Evolutionary conservation across 2,797 vertebrate species (phyloP), one percentile per base, ranked within the genome.

Genomic region (Propithecus deckenii): DNA sequence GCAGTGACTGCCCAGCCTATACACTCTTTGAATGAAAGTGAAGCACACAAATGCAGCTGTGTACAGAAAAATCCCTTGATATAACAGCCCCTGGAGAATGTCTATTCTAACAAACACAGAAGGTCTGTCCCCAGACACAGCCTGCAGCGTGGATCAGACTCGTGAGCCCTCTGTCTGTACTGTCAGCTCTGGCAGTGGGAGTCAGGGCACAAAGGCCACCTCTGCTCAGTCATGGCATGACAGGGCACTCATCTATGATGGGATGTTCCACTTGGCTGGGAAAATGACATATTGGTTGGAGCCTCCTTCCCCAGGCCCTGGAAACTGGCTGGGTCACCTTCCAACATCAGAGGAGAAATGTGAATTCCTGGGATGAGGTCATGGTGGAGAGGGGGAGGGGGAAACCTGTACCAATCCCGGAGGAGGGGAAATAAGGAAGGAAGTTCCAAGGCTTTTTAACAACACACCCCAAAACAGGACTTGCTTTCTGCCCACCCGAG

Each of bases 61-160:
- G 23, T 23, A 61, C 65, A 88, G 52, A 55, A 63, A 72, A 94
- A 61, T 63, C 65, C 89, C 69, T 89, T 17, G 30, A 87, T 76
- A 28, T 0, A 0, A 55, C 43, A 32, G 43, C 65, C 41, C 55
- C 32, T 46, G 12, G 46, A 86, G 80, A 52, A 87, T 32, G 61
- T 5, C 88, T 84, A 0, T 67, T 46, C 67, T 93, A 59, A 55
- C 15, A 75, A n/a, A 30, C 61, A 75, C 46, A 52, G 46, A 57
- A 32, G 57, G 71, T 89, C 23, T 3, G 35, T 67, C 32, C 69
- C 71, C 22, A 63, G 57, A 63, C 61, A 74, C 25, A 84, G 59
- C 35, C 85, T 46, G 18, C n/a, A 30, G 32, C 10, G 32, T 10
- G 5, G 22, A 72, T 52, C 89, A 78, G 74, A 86, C 52, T 28